Conservation (phyloP, 1,140 invertebrate genomes). For the Pristionchus pacificus region DNA sequence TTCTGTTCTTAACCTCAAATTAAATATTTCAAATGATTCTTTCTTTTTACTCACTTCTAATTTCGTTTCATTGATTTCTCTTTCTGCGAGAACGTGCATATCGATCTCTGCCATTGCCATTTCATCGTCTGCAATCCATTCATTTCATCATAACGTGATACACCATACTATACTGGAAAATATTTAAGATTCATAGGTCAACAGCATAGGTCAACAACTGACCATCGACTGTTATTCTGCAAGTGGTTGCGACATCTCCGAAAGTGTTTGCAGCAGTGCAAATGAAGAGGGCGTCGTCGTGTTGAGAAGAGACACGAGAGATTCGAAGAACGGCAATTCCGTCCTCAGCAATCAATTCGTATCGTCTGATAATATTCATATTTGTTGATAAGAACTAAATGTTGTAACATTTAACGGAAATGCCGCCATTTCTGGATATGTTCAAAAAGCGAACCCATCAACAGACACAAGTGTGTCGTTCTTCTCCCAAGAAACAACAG, state of each 20-base stretch:
- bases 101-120: constrained; percentile 16
- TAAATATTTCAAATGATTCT: too few species aligned
- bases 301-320: constrained; percentile 2
- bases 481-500: constrained; percentile 28
- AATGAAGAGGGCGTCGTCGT: constrained; percentile 22
- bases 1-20: too few species aligned
- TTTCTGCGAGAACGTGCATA: constrained; percentile 27
- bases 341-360: constrained; percentile 30
- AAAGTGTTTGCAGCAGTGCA: constrained; percentile 33
- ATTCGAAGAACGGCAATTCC: constrained; percentile 33
- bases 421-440: too few species aligned
- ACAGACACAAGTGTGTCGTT: constrained; percentile 26
- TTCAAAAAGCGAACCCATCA: not conserved
- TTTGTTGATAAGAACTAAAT: not conserved
- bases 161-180: too few species aligned
- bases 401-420: too few species aligned
- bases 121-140: constrained; percentile 24
- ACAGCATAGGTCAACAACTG: not conserved
- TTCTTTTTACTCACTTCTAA: too few species aligned
- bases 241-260: constrained; percentile 25
- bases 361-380: constrained; percentile 22
- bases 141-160: too few species aligned
- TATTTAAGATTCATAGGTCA: too few species aligned
- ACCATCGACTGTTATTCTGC: constrained; percentile 31
- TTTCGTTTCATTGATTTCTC: constrained; percentile 27